phyloP scores from a whole-genome alignment of 2,797 vertebrate genomes.

The Leptatherina wallacei region DNA sequence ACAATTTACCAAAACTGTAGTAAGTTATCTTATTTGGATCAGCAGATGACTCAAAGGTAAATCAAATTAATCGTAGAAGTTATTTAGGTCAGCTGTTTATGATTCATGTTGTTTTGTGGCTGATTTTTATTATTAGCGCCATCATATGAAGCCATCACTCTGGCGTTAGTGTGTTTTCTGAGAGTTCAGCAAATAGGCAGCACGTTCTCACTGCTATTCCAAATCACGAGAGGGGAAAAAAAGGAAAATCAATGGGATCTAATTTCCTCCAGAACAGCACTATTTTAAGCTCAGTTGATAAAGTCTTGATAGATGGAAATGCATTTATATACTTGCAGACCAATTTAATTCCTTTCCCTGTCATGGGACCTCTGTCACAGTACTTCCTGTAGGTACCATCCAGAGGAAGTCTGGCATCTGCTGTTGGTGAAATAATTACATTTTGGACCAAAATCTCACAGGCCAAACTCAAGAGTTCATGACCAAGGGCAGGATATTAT shows the following conservation, averaged over 20 bases:
- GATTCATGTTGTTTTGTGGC: conserved; percentile 13
- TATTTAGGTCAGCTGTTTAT: conserved; percentile 22
- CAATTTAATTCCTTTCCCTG: conserved; percentile 60
- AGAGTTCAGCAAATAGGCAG: conserved; percentile 34
- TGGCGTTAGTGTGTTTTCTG: conserved; percentile 1
- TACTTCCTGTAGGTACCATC: conserved; percentile 80
- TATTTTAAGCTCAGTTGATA: conserved; percentile 49
- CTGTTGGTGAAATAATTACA: conserved; percentile 74
- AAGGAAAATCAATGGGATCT: conserved; percentile 54
- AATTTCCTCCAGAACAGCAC: conserved; percentile 52
- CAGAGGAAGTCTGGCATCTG: conserved; percentile 80
- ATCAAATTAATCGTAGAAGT: conserved; percentile 5
- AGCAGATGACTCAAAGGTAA: conserved; percentile 9
- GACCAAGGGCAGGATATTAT: conserved; percentile 73
- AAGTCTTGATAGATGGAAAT: conserved; percentile 53
- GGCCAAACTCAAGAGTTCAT: conserved; percentile 53
- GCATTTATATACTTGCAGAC: conserved; percentile 53
- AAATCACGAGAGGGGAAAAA: conserved; percentile 37
- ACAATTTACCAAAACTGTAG: background rate
- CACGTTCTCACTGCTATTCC: conserved; percentile 35
- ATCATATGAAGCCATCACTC: conserved; percentile 31
- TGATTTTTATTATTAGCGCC: conserved; percentile 24
- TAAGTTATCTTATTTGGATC: background rate
- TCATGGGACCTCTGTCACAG: conserved; percentile 65
- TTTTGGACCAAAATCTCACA: conserved; percentile 64